Base-by-base conservation (phyloP, 2,888 invertebrate species). In the Ophion costatus region DNA sequence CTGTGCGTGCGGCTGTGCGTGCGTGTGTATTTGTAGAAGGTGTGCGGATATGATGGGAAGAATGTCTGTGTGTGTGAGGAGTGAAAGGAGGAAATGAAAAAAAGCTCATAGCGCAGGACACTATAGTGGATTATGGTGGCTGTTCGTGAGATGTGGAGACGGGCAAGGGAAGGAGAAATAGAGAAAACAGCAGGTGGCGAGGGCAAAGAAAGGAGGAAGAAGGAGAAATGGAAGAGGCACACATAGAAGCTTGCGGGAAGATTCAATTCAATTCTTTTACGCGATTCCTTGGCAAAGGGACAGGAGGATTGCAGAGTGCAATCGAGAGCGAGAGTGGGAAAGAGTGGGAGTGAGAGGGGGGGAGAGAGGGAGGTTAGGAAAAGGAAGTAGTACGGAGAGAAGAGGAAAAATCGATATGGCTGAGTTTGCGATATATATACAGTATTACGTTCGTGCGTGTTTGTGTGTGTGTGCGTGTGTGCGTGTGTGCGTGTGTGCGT, bases 191-290 rank as follows among this genome's bases (percentile, higher is more conserved):
- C 71, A 76, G 75, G 78, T 74, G 83, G 73, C 67, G 82, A 83
- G 77, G 69, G 38, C 66, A 67, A 14, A 79, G 70, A 69, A 45
- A 63, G 45, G 42, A 70, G 63, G 59, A 45, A 66, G 45, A 70
- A 73, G 67, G 83, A 85, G 82, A 84, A 80, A 77, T 78, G 38
- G 38, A 56, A 76, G 66, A 70, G 17, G 17, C 17, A 87, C 82
- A 85, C 85, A 88, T 86, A 86, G 76, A 85, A 86, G 88, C 88
- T 88, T 86, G 85, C 89, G 90, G 89, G 90, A 91, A 91, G 90
- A 92, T 92, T 92, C 92, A 91, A 93, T 93, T 93, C 92, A 91
- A 93, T 93, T 93, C 91, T 91, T 91, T 85, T 77, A 61, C 74
- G 79, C 69, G 80, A 87, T 81, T 85, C 82, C 71, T 71, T 67